Evolutionary conservation across 1,140 invertebrate genomes (phyloP).

Genomic region (Sycophila sp.): DNA sequence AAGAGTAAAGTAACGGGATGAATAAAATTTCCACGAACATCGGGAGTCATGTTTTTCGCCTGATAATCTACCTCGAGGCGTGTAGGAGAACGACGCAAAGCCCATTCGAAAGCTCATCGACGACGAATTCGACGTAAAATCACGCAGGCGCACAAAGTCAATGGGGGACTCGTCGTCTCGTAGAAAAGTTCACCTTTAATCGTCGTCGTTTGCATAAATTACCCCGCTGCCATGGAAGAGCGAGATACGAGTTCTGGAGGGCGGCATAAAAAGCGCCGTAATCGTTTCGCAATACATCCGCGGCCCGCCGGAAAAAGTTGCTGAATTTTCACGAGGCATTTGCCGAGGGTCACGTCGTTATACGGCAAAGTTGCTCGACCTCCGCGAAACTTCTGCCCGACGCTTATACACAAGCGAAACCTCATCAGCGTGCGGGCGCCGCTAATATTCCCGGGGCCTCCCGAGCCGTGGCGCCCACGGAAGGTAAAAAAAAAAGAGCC

Average conservation of each 20-base stretch:
- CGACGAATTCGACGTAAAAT: not conserved
- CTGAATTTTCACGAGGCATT: slow-evolving; percentile 15
- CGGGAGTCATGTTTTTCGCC: no score
- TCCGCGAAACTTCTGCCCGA: not conserved
- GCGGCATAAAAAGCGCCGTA: not conserved
- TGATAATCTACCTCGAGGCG: no score
- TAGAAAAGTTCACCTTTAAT: slow-evolving; percentile 10
- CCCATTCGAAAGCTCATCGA: not conserved
- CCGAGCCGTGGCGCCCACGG: not conserved
- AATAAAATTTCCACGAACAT: no score
- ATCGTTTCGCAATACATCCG: slow-evolving; percentile 19
- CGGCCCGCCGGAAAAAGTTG: not conserved
- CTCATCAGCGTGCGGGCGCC: slow-evolving; percentile 18
- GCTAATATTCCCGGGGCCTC: slow-evolving; percentile 1
- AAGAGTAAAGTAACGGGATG: no score
- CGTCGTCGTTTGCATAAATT: slow-evolving; percentile 29
- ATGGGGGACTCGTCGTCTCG: no score
- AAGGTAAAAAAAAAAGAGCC: not conserved
- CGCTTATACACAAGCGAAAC: slow-evolving; percentile 8
- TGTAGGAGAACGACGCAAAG: not conserved
- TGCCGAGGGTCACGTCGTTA: not conserved
- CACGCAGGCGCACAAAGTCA: not conserved
- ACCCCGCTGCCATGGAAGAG: not conserved
- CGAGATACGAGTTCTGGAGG: accelerated
- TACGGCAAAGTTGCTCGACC: not conserved